Percentiles rank a stretch among this genome's conserved stretches.
Conservation (phyloP, 2,797 vertebrate genomes). For the Rhinoraja longicauda region DNA sequence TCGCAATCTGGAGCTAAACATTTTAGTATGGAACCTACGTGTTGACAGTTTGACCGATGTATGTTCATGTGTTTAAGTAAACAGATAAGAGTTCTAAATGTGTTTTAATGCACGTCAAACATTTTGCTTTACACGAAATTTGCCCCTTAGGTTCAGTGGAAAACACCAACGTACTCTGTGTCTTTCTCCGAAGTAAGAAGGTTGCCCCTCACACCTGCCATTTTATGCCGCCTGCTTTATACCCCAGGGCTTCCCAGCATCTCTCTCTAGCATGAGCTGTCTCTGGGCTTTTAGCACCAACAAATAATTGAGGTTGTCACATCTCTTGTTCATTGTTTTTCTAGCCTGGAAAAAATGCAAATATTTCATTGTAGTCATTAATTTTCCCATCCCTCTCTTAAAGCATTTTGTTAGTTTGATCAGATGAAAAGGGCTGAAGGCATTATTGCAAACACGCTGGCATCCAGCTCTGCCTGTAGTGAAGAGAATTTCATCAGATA, state of each 20-base stretch:
- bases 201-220: conserved; percentile 93
- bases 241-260: conserved; percentile 70
- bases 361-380: conserved; percentile 95
- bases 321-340: conserved; percentile 89
- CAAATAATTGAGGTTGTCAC: conserved; percentile 99
- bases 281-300: conserved; percentile 80
- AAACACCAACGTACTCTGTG: conserved; percentile 51
- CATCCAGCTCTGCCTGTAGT: conserved; percentile 74
- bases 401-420: conserved; percentile 78
- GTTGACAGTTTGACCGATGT: not conserved
- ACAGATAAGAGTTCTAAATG: conserved; percentile 33
- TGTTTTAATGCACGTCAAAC: conserved; percentile 59
- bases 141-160: conserved; percentile 53
- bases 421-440: conserved; percentile 73
- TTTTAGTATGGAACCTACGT: not conserved
- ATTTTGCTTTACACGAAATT: conserved; percentile 72
- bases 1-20: not conserved
- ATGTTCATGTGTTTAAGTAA: conserved; percentile 53
- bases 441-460: conserved; percentile 75
- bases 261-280: conserved; percentile 85
- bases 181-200: conserved; percentile 69
- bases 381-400: conserved; percentile 90
- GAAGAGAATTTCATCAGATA: conserved; percentile 75
- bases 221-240: conserved; percentile 82
- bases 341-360: conserved; percentile 75